Conservation (phyloP, 2,888 invertebrate species). For the Cybosia mesomella region DNA sequence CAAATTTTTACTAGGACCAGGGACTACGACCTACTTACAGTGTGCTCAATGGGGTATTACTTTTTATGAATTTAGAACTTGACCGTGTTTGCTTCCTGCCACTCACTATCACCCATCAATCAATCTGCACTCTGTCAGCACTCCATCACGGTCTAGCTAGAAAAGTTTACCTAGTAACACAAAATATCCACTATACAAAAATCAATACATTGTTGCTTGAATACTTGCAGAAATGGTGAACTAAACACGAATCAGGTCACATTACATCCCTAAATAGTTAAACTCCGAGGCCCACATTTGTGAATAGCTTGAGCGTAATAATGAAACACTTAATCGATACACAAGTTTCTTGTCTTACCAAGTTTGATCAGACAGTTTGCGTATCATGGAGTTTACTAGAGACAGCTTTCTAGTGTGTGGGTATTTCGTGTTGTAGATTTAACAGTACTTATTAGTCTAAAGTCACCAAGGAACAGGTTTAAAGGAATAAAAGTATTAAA, state of each 20-base stretch:
- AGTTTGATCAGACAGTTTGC: constrained; percentile 18
- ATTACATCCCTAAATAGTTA: constrained; percentile 22
- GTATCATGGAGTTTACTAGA: constrained; percentile 11
- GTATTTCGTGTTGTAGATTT: neutral
- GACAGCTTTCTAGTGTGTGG: neutral
- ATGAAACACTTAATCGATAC: constrained; percentile 28
- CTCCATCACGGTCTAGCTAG: neutral
- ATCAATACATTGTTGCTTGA: constrained; percentile 30
- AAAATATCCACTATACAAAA: neutral
- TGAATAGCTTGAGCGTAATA: constrained; percentile 22
- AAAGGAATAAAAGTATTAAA: neutral
- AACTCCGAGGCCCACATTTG: constrained; percentile 18
- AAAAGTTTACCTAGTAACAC: neutral
- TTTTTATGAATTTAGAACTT: neutral
- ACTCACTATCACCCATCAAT: neutral
- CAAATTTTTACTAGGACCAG: neutral
- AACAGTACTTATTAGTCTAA: neutral
- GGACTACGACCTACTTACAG: neutral
- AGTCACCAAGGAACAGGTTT: neutral
- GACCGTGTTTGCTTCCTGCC: neutral
- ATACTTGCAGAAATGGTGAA: constrained; percentile 18
- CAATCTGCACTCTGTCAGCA: neutral
- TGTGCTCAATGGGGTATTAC: neutral
- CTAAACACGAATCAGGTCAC: constrained; percentile 15
- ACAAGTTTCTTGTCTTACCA: constrained; percentile 13